These are phyloP conservation scores for Pituophis catenifer DNA, from an alignment of 2,113 vertebrate genomes.

Conservation along the genomic window DNA sequence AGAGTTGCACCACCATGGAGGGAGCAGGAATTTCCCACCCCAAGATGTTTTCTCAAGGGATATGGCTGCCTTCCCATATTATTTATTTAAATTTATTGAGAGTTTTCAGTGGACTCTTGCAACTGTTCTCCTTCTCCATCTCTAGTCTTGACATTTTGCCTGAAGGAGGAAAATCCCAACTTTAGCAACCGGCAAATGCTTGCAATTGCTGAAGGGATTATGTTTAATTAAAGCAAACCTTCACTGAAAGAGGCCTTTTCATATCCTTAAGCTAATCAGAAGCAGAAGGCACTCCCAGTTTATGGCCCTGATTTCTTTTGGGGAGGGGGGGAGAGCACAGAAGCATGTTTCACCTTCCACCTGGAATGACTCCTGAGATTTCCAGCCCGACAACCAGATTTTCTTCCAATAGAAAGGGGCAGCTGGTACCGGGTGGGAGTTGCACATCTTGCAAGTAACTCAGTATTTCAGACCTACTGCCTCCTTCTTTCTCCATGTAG, in stretches of 20 bases:
- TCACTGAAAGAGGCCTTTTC: conserved; percentile 64
- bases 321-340: not conserved
- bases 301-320: not conserved
- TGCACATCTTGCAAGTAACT: not conserved
- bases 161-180: conserved; percentile 33
- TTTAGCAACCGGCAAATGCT: conserved; percentile 67
- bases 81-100: not conserved
- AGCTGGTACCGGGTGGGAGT: not conserved
- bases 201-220: conserved; percentile 72
- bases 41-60: not conserved
- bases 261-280: conserved; percentile 51
- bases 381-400: not conserved
- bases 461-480: not conserved
- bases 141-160: not conserved
- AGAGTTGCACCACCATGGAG: not conserved
- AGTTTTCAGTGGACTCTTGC: conserved; percentile 20
- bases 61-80: not conserved
- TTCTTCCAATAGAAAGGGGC: too few relatives aligned
- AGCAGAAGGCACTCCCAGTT: not conserved
- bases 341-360: not conserved
- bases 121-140: rapidly evolving
- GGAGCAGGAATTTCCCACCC: not conserved
- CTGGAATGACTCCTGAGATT: not conserved
- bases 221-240: conserved; percentile 63
- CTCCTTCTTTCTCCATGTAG: not conserved